Evolutionary conservation across 2,113 vertebrate species (phyloP), one percentile per base, ranked within the genome.

Genomic region (Prionailurus bengalensis): DNA sequence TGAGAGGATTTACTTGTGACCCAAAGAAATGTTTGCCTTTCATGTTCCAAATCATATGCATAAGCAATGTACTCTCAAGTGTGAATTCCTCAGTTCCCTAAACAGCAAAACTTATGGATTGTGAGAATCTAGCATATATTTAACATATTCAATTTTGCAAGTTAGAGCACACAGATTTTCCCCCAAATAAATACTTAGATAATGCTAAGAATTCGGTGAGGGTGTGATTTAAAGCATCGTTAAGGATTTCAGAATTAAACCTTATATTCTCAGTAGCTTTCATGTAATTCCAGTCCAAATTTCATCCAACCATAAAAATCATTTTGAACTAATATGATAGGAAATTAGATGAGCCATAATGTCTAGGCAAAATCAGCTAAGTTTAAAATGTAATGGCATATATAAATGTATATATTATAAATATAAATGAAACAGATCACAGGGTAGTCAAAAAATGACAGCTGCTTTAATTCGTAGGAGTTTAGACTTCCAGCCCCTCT

Each of bases 371-470:
- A 94, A 71, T 96, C 73, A 95, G 95, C 98, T 98, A 97, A 98
- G 79, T 98, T 97, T 90, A 97, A 94, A 98, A 97, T 91, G 93
- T 97, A 98, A 95, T 83, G 97, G 96, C 98, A 98, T 97, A 98
- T 98, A 98, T 98, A 99, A 98, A 98, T 98, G 98, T 98, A 99
- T 98, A 98, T 96, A 97, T 97, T 97, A 98, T 95, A 98, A 98
- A 98, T 98, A 99, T 98, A 98, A 99, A 99, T 98, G 98, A 98
- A 98, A 98, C 96, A 98, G 97, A 99, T 99, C 97, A 98, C 95
- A 97, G 95, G 70, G 76, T 97, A 98, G 90, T 98, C 95, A 96
- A 93, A 98, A 98, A 98, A 94, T 98, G 98, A 98, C 98, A 99
- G 97, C 97, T 97, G 96, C 98, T 99, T 98, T 98, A 98, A 98